A percentile compares a stretch with the other conserved stretches of the same genome.
Conservation (phyloP, 2,888 invertebrate species). For the Tipula unca region DNA sequence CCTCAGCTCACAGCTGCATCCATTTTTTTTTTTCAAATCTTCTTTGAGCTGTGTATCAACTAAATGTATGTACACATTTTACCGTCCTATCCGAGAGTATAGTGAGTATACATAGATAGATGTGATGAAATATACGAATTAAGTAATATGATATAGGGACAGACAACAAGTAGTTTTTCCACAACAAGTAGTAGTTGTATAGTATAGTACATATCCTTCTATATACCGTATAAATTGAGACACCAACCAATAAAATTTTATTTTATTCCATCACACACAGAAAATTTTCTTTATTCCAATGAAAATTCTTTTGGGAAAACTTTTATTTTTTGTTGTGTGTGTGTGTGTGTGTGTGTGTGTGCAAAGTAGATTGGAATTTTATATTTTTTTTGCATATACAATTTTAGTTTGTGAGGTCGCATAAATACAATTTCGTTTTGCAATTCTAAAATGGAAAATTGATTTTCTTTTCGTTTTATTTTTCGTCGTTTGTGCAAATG, state of each 20-base stretch:
- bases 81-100: not conserved
- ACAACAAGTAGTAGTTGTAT: not conserved
- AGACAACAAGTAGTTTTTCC: not conserved
- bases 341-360: not conserved
- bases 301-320: not conserved
- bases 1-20: not conserved
- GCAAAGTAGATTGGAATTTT: slow-evolving; percentile 8
- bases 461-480: not conserved
- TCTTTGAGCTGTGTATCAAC: not conserved
- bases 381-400: not conserved
- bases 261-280: not conserved
- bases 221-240: slow-evolving; percentile 14
- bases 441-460: not conserved
- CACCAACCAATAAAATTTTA: not conserved
- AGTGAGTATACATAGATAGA: too few species aligned
- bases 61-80: not conserved
- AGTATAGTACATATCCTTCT: not conserved
- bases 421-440: not conserved
- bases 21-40: not conserved
- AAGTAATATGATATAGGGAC: not conserved
- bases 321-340: not conserved
- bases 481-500: not conserved
- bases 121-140: not conserved
- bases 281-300: not conserved
- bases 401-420: not conserved